Conservation (phyloP, 2,888 invertebrate genomes). For the Argynnis bischoffii region DNA sequence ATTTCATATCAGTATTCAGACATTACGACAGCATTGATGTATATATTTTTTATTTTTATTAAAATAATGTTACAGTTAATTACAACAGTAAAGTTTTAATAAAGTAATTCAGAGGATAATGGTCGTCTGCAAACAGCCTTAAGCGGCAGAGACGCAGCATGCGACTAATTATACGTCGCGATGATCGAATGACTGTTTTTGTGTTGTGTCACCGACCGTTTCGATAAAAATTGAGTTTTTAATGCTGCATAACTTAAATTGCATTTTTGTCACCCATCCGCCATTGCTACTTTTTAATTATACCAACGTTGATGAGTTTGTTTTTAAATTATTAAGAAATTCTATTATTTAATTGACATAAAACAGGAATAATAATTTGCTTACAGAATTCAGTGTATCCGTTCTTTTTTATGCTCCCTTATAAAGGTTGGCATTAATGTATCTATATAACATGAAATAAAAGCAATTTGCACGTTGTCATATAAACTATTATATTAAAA, state of each 20-base stretch:
- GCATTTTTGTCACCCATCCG: constrained; percentile 76
- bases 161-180: constrained; percentile 74
- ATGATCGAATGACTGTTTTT: constrained; percentile 67
- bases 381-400: too few relatives aligned
- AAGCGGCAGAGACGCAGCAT: constrained; percentile 54
- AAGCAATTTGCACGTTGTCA: too few relatives aligned
- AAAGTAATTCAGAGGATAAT: constrained; percentile 7
- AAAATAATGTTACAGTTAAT: not conserved
- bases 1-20: not conserved
- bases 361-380: too few relatives aligned
- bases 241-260: constrained; percentile 74
- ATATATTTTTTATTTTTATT: not conserved
- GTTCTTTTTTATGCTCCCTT: too few relatives aligned
- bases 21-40: not conserved
- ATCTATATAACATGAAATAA: too few relatives aligned
- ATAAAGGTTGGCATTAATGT: too few relatives aligned
- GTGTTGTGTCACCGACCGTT: constrained; percentile 45
- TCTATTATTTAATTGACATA: too few relatives aligned
- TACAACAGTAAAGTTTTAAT: not conserved
- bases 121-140: constrained; percentile 22
- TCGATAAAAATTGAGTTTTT: constrained; percentile 71
- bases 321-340: constrained; percentile 1
- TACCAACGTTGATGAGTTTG: not conserved
- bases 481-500: too few relatives aligned
- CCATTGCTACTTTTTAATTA: constrained; percentile 41